A percentile compares a stretch with the other conserved stretches of the same genome.
These are phyloP conservation scores for Pollenia griseotomentosa DNA, from an alignment of 2,888 invertebrate species.

Conservation along the genomic window DNA sequence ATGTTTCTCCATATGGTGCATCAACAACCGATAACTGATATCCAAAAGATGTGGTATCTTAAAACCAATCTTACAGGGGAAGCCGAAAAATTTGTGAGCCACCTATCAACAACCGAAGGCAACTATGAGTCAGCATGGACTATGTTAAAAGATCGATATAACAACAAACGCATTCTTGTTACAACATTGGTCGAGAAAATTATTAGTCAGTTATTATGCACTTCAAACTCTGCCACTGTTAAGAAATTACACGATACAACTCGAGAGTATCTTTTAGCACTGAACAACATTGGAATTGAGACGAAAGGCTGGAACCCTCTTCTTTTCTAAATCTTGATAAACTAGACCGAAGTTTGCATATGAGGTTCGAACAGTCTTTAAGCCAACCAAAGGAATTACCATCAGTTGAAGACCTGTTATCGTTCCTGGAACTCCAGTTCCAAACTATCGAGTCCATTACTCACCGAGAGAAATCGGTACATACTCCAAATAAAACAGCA, in stretches of 20 bases:
- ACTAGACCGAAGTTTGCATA: background rate
- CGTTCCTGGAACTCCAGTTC: background rate
- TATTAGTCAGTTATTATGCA: too few relatives aligned
- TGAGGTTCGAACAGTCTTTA: background rate
- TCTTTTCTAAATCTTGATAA: background rate
- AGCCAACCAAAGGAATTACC: background rate
- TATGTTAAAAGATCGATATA: too few relatives aligned
- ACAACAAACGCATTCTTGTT: too few relatives aligned
- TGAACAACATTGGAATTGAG: background rate
- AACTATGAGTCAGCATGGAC: too few relatives aligned
- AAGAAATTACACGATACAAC: background rate
- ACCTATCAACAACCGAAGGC: too few relatives aligned
- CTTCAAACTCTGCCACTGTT: too few relatives aligned
- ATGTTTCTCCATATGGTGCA: too few relatives aligned
- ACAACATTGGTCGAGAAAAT: too few relatives aligned
- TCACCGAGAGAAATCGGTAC: background rate
- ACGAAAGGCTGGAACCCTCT: background rate
- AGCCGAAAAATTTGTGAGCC: too few relatives aligned
- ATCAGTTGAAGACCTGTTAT: background rate
- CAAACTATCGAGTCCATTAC: background rate
- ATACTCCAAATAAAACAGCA: background rate
- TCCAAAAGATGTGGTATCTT: too few relatives aligned
- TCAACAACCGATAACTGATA: too few relatives aligned
- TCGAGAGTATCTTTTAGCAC: conserved; percentile 2
- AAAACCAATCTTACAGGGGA: too few relatives aligned